phyloP scores from a whole-genome alignment of 2,797 vertebrate genomes.

The Gallinago nigripennis region DNA sequence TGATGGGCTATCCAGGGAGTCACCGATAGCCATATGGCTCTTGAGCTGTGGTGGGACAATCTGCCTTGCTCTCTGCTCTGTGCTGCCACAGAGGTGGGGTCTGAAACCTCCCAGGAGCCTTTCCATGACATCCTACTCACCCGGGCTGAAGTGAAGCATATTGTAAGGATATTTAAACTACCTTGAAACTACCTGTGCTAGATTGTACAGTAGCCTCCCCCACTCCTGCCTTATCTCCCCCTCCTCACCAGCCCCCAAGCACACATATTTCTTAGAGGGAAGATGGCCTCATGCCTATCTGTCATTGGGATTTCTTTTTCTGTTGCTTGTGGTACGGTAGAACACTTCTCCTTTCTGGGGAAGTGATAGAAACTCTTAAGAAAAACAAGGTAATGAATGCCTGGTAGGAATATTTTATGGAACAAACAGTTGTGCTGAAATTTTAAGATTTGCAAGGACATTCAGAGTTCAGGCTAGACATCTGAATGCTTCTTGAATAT shows the following conservation, averaged over 20 bases:
- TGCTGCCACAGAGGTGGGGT: neutral
- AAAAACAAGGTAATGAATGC: neutral
- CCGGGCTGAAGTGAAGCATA: neutral
- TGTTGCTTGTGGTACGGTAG: neutral
- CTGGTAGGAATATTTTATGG: neutral
- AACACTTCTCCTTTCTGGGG: neutral
- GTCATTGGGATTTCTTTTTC: neutral
- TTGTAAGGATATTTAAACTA: neutral
- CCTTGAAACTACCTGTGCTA: neutral
- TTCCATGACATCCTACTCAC: neutral
- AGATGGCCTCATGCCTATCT: rapidly evolving
- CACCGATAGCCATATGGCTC: rapidly evolving
- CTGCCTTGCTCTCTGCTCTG: neutral
- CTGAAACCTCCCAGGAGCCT: rapidly evolving
- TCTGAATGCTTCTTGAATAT: neutral
- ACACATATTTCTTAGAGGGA: neutral
- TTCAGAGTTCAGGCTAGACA: neutral
- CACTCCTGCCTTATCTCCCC: neutral
- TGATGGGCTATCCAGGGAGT: no score
- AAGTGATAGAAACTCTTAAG: neutral
- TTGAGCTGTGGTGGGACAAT: neutral
- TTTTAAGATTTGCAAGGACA: neutral
- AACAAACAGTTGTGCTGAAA: neutral
- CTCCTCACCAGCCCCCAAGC: neutral
- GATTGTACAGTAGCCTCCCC: rapidly evolving